Conservation (phyloP, 2,888 invertebrate species). For the Eumacrocentrus americanus region DNA sequence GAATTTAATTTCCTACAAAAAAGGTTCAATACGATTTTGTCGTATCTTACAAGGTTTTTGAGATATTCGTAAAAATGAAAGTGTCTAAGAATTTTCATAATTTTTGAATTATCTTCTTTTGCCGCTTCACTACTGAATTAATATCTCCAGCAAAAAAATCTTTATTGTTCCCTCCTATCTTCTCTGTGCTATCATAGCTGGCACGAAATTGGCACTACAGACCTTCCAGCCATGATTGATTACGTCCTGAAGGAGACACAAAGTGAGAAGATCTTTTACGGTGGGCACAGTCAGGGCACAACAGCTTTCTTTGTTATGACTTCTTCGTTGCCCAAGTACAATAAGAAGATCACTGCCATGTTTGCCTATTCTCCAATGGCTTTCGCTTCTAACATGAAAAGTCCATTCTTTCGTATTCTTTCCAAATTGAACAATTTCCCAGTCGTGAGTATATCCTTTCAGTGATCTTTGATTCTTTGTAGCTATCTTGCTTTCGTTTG, state of each 20-base stretch:
- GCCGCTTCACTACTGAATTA: no score
- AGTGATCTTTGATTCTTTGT: no score
- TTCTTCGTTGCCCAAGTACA: conserved; percentile 59
- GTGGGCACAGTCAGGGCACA: conserved; percentile 69
- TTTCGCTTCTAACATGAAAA: conserved; percentile 58
- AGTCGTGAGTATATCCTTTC: conserved; percentile 40
- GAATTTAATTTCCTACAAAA: no score
- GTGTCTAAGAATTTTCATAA: no score
- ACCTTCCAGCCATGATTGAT: conserved; percentile 68
- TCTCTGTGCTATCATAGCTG: no score
- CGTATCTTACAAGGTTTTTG: no score
- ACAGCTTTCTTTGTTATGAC: conserved; percentile 60
- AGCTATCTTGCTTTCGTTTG: neutral
- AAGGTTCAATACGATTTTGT: no score
- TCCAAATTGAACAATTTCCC: conserved; percentile 57
- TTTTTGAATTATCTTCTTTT: no score
- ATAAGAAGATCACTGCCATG: conserved; percentile 56
- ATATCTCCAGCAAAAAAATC: no score
- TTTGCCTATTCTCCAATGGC: conserved; percentile 61
- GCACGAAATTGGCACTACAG: conserved; percentile 69
- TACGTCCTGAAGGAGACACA: conserved; percentile 63
- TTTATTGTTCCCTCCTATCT: no score
- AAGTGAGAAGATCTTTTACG: conserved; percentile 63
- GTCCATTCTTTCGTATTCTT: conserved; percentile 62
- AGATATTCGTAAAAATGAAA: no score